phyloP scores from a whole-genome alignment of 2,797 vertebrate genomes.

The Avahi laniger region DNA sequence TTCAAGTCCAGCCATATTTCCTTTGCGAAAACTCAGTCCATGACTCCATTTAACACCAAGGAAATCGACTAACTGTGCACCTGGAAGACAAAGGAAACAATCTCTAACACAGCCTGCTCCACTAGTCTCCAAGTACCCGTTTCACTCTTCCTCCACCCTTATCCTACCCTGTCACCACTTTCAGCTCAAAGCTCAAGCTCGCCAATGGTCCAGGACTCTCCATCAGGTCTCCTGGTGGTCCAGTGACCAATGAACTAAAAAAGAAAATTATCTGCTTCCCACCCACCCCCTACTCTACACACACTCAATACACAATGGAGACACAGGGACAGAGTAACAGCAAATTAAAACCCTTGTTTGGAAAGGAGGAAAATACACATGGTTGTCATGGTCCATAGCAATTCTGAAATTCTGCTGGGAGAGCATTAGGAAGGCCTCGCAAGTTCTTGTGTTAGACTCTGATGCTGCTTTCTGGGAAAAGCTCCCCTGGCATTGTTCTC shows the following conservation, averaged over 20 bases:
- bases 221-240: not conserved
- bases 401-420: not conserved
- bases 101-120: not conserved
- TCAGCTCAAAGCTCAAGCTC: not conserved
- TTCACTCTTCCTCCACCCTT: not conserved
- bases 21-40: not conserved
- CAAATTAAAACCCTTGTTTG: not conserved
- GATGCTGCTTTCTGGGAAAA: not conserved
- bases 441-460: not conserved
- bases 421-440: not conserved
- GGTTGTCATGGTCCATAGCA: not conserved
- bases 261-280: not conserved
- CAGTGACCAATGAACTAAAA: not conserved
- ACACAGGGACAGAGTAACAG: not conserved
- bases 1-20: not conserved
- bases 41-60: not conserved
- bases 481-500: not conserved
- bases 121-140: not conserved
- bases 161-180: not conserved
- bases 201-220: not conserved
- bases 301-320: not conserved
- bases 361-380: not conserved
- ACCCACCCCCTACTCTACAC: not conserved
- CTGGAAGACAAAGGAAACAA: not conserved
- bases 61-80: not conserved